phyloP scores from a whole-genome alignment of 1,140 invertebrate species.

The Drosophila jambulina region DNA sequence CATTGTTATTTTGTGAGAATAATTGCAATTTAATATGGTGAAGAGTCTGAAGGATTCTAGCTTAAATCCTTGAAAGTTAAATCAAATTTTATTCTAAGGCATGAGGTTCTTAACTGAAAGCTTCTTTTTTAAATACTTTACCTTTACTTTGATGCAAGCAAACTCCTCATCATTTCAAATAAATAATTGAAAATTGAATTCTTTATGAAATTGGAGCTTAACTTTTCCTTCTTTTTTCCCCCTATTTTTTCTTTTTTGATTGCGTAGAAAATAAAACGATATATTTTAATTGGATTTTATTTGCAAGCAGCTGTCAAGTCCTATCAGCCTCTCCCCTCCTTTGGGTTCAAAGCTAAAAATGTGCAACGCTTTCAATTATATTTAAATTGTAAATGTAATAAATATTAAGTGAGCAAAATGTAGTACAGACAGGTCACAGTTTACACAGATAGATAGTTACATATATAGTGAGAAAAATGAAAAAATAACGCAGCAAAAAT shows the following conservation, averaged over 20 bases:
- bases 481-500: background rate
- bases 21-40: conserved; percentile 3
- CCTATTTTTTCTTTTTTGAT: no score
- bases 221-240: background rate
- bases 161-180: background rate
- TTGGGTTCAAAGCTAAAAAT: conserved; percentile 3
- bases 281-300: conserved; percentile 18
- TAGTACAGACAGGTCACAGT: background rate
- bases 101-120: background rate
- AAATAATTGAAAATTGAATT: conserved; percentile 1
- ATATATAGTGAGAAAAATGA: background rate
- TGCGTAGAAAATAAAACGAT: background rate
- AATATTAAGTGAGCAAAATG: conserved; percentile 13
- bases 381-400: conserved; percentile 20
- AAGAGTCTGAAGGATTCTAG: background rate
- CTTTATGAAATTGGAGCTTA: conserved; percentile 5
- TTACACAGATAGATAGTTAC: background rate
- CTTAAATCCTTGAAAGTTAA: background rate
- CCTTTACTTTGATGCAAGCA: background rate
- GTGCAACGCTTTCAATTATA: conserved; percentile 15
- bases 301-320: conserved; percentile 15
- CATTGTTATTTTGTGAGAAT: background rate
- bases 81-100: background rate
- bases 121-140: background rate
- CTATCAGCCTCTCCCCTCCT: background rate